Base-by-base conservation (phyloP, 1,140 invertebrate genomes). In the Holcopasites calliopsidis region DNA sequence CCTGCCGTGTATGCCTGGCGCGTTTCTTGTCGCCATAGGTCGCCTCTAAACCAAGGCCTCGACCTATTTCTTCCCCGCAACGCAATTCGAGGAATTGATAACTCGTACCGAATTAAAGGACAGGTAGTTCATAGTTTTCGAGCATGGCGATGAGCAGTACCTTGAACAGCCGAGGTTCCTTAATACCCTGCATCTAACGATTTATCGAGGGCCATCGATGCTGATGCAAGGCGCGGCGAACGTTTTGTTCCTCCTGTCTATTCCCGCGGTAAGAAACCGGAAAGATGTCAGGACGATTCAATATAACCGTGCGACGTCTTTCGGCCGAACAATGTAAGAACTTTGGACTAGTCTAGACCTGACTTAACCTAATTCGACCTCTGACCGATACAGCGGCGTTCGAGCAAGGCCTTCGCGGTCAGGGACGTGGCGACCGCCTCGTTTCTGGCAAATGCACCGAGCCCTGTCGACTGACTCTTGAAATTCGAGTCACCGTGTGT, bases 391-490 rank as follows among this genome's bases (percentile, higher is more conserved):
- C 55, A 64, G 11, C 50, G 33, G 11, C 35, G 31, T 66, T 61
- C 40, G 50, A 72, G 50, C 77, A 81, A 72, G 50, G 50, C n/a
- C 62, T 74, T 66, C 50, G 55, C 31, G 69, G 55, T 74, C 68
- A 78, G 42, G 68, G 64, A 77, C 62, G 35, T 47, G 21, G 28
- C 28, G 62, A 74, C 18, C 47, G 52, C 33, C 23, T 74, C 16
- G 42, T 58, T 74, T 44, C 66, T 65, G 66, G 60, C 44, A 65
- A 58, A 66, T 28, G 26, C 26, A 28, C 16, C 55, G 16, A 47
- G 18, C 42, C 47, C 55, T 28, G 60, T n/a, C 42, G 6, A 21
- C 23, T 28, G 38, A 18, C 49, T 68, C 42, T 16, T 21, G 10
- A 54, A 57, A 64, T 28, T 58, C 33, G 21, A 80, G 8, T 21